A percentile compares a stretch with the other conserved stretches of the same genome.
Evolutionary conservation across 2,797 vertebrate genomes (phyloP).

Genomic region (Austrolebias charrua): DNA sequence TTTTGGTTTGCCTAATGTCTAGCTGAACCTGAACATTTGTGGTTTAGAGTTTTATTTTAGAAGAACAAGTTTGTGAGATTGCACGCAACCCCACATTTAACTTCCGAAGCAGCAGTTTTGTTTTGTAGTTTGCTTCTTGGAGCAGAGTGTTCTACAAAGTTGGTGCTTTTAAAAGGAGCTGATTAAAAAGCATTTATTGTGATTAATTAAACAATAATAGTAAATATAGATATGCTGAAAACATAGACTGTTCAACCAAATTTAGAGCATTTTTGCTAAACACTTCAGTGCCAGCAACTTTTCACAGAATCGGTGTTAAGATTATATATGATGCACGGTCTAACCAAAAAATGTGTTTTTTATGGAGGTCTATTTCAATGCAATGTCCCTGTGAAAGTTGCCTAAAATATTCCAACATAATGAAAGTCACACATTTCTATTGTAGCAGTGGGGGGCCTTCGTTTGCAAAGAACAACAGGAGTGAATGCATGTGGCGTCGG

Average conservation of each 20-base stretch:
- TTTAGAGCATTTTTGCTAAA: not conserved
- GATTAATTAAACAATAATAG: slow-evolving; percentile 6
- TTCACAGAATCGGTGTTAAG: slow-evolving; percentile 3
- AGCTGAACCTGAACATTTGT: slow-evolving; percentile 30
- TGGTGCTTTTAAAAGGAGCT: slow-evolving; percentile 6
- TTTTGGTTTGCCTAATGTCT: slow-evolving; percentile 33
- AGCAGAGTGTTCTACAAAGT: slow-evolving; percentile 8
- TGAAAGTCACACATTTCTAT: slow-evolving; percentile 22
- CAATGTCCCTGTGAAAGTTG: slow-evolving; percentile 20
- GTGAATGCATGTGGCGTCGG: slow-evolving; percentile 40
- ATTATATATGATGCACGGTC: not conserved
- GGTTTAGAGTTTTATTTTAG: slow-evolving; percentile 10
- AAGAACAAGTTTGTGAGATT: slow-evolving; percentile 5
- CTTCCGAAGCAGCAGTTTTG: slow-evolving; percentile 6
- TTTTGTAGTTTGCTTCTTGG: slow-evolving; percentile 7
- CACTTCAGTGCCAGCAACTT: not conserved
- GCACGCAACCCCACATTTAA: slow-evolving; percentile 3
- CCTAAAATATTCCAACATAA: slow-evolving; percentile 27
- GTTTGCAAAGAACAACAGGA: slow-evolving; percentile 30
- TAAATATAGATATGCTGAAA: not conserved
- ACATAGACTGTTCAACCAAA: not conserved
- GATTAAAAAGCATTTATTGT: slow-evolving; percentile 5
- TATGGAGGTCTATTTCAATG: not conserved
- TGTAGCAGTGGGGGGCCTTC: slow-evolving; percentile 15
- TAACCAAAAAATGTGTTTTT: not conserved